These are phyloP conservation scores for Actias luna DNA, from an alignment of 2,888 invertebrate species.

Conservation along the genomic window DNA sequence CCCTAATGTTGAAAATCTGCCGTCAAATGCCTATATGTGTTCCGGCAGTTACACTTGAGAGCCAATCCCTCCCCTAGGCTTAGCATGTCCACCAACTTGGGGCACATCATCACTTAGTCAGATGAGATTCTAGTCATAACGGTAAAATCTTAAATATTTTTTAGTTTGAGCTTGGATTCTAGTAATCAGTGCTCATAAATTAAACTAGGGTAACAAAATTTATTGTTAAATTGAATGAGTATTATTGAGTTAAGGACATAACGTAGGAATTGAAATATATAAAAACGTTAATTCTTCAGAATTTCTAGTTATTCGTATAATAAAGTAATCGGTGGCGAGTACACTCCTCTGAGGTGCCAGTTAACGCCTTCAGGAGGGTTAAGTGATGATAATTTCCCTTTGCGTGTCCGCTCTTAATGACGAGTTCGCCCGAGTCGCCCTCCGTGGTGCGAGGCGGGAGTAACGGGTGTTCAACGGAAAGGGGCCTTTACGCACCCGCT, in stretches of 20 bases:
- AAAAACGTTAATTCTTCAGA: conserved; percentile 41
- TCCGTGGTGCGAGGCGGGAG: conserved; percentile 29
- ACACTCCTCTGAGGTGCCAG: conserved; percentile 78
- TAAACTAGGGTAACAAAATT: not conserved
- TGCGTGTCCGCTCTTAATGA: conserved; percentile 78
- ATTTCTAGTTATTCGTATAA: conserved; percentile 74
- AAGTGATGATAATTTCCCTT: conserved; percentile 81
- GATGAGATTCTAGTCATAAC: too few species aligned
- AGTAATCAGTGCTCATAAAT: not conserved
- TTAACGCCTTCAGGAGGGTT: conserved; percentile 80
- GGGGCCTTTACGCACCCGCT: conserved; percentile 16
- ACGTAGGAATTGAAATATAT: conserved; percentile 24
- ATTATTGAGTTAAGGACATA: not conserved
- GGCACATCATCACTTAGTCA: too few species aligned
- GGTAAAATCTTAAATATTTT: too few species aligned
- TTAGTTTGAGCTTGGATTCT: too few species aligned
- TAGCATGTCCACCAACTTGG: too few species aligned
- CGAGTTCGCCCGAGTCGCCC: conserved; percentile 49
- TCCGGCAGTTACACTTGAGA: too few species aligned
- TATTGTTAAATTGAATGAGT: not conserved
- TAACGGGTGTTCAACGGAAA: conserved; percentile 19
- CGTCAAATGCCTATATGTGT: too few species aligned
- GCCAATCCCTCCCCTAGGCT: too few species aligned
- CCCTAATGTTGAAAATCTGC: too few species aligned
- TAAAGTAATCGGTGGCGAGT: conserved; percentile 74